A percentile compares a stretch with the other conserved stretches of the same genome.
Conservation (phyloP, 2,797 vertebrate species). For the Pseudopleuronectes americanus region DNA sequence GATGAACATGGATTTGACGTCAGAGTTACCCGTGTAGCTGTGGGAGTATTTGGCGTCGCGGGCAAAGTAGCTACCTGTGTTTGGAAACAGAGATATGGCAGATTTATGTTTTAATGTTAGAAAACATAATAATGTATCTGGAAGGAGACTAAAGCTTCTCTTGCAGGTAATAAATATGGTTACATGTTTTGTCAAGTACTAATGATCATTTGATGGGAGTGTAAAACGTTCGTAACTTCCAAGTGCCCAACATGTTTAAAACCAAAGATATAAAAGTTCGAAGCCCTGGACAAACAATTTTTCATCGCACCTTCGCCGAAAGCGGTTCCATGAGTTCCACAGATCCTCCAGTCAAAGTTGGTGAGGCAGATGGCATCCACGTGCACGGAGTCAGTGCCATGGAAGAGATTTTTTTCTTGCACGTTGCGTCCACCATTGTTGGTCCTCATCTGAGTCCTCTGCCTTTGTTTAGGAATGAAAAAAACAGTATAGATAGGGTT, state of each 20-base stretch:
- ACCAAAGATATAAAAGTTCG: too few relatives aligned
- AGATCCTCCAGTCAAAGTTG: constrained; percentile 96
- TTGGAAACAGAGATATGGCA: constrained; percentile 2
- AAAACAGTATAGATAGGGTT: not conserved
- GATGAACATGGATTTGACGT: constrained; percentile 86
- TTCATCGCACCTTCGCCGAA: constrained; percentile 88
- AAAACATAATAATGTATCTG: not conserved
- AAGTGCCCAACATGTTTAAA: too few relatives aligned
- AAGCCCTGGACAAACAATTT: not conserved
- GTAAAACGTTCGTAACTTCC: too few relatives aligned
- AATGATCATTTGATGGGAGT: too few relatives aligned
- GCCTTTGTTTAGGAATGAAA: constrained; percentile 75
- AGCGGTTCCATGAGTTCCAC: constrained; percentile 88
- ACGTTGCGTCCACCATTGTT: constrained; percentile 73
- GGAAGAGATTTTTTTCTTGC: constrained; percentile 87
- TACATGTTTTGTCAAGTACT: too few relatives aligned
- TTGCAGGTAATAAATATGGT: too few relatives aligned
- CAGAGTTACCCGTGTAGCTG: constrained; percentile 79
- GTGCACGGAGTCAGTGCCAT: constrained; percentile 85
- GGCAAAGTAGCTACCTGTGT: constrained; percentile 95
- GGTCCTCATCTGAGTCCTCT: constrained; percentile 90
- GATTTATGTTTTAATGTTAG: not conserved
- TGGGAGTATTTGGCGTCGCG: constrained; percentile 92
- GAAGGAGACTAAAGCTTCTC: not conserved
- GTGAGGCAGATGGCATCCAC: constrained; percentile 86